These are phyloP conservation scores for Bombus ignitus DNA, from an alignment of 1,140 invertebrate genomes.

Conservation along the genomic window DNA sequence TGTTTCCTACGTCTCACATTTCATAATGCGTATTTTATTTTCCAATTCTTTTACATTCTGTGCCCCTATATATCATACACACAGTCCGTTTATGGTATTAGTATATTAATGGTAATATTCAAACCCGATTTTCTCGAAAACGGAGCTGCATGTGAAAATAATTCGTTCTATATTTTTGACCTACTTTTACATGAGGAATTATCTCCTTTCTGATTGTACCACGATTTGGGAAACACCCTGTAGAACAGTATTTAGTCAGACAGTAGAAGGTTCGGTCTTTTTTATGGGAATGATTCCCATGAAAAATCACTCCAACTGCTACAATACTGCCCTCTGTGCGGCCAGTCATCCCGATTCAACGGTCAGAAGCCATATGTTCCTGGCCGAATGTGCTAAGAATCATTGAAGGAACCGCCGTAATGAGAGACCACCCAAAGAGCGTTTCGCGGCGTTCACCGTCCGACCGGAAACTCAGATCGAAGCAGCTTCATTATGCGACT, in stretches of 20 bases:
- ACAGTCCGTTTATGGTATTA: too few species aligned
- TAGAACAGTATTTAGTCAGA: constrained; percentile 13
- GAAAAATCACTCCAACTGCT: constrained; percentile 64
- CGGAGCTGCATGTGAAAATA: too few species aligned
- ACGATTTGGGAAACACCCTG: too few species aligned
- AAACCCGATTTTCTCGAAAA: too few species aligned
- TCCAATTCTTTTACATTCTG: too few species aligned
- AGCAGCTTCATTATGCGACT: constrained; percentile 59
- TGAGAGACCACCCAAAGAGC: constrained; percentile 66
- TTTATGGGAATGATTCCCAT: constrained; percentile 58
- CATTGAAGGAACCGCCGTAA: constrained; percentile 66
- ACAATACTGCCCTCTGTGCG: constrained; percentile 62
- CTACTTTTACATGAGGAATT: too few species aligned
- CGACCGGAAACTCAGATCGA: constrained; percentile 58
- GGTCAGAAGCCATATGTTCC: constrained; percentile 65
- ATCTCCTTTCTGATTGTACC: not conserved
- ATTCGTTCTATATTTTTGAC: too few species aligned
- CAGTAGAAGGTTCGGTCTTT: constrained; percentile 30
- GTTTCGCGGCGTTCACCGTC: constrained; percentile 56
- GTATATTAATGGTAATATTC: too few species aligned
- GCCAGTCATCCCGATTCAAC: constrained; percentile 64
- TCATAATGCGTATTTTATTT: too few species aligned
- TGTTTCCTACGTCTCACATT: too few species aligned
- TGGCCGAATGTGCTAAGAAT: constrained; percentile 65
- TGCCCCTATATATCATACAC: too few species aligned